These are phyloP conservation scores for Caenorhabditis sinica DNA, from an alignment of 2,888 invertebrate species.

Conservation along the genomic window DNA sequence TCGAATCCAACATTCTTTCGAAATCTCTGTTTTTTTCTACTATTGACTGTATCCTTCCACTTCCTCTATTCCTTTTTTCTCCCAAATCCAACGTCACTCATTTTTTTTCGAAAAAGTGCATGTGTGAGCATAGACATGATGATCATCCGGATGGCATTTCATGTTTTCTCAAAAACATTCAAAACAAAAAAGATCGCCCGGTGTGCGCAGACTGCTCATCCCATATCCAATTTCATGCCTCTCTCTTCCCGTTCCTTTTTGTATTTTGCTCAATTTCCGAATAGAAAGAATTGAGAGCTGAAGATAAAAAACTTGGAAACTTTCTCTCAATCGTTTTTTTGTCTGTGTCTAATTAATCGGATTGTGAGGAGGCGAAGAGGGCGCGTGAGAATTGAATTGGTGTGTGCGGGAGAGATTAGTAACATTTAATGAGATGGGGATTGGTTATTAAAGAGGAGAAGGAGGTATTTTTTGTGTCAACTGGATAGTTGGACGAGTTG, in stretches of 20 bases:
- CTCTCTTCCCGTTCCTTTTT: conserved; percentile 7
- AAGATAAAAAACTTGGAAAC: background rate
- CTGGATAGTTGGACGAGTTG: background rate
- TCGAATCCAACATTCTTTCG: background rate
- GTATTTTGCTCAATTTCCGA: background rate
- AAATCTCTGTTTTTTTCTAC: background rate
- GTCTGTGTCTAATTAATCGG: conserved; percentile 9
- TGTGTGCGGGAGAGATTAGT: conserved; percentile 10
- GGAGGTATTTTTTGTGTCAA: background rate
- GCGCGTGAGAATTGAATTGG: conserved; percentile 27
- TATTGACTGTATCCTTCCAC: background rate
- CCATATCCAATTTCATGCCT: conserved; percentile 7
- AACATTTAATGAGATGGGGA: background rate
- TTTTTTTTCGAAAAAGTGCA: conserved; percentile 21
- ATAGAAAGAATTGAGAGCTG: background rate
- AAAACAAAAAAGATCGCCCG: background rate
- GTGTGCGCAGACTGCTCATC: background rate
- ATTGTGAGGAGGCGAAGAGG: background rate
- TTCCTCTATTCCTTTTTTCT: background rate
- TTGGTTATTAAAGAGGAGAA: background rate
- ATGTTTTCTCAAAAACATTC: conserved; percentile 13
- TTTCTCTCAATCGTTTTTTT: conserved; percentile 15
- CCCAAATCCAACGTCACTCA: conserved; percentile 12
- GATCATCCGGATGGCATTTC: conserved; percentile 30
- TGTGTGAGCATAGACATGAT: background rate